Evolutionary conservation across 2,888 invertebrate genomes (phyloP), one percentile per base, ranked within the genome.

Genomic region (Rhamnusium bicolor): DNA sequence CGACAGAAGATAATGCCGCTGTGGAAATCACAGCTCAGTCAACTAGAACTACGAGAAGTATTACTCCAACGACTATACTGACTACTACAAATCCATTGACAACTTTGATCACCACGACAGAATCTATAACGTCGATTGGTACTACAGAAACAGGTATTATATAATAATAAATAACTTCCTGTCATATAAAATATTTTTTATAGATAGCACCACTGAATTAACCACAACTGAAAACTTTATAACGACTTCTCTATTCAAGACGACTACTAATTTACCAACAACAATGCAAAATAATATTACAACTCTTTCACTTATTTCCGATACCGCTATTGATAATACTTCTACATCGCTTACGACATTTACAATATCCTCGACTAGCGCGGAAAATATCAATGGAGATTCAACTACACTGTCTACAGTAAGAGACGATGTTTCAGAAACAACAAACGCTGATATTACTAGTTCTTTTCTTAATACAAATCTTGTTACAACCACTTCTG

Each of bases 11-110:
- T 12, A 68, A n/a, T n/a, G n/a, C 24, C 7, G 71, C 73, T 16
- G 72, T 73, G 29, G 72, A 68, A 60, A 69, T 56, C 67, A 74
- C 68, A 14, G 70, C 71, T 27, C 29, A 56, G 32, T 46, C 61
- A 51, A 53, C 51, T 51, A 51, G 51, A 18, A 10, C 51, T 7
- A 51, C 51, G 2, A 51, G 51, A 8, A 51, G 19, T 18, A 51
- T 51, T 19, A 18, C 27, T 21, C 58, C 51, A 61, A 63, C 66
- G 8, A 63, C 58, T 62, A 47, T 21, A 12, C 12, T 46, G n/a
- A 24, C 12, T 58, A 60, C 29, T 40, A 70, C 12, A 27, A 40
- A 67, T 21, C 19, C 47, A 53, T 5, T 62, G 16, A 29, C 58
- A 2, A 29, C 24, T 16, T 27, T 47, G 2, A 65, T 54, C 3